Conservation (phyloP, 2,797 vertebrate genomes). For the Lophius americanus region DNA sequence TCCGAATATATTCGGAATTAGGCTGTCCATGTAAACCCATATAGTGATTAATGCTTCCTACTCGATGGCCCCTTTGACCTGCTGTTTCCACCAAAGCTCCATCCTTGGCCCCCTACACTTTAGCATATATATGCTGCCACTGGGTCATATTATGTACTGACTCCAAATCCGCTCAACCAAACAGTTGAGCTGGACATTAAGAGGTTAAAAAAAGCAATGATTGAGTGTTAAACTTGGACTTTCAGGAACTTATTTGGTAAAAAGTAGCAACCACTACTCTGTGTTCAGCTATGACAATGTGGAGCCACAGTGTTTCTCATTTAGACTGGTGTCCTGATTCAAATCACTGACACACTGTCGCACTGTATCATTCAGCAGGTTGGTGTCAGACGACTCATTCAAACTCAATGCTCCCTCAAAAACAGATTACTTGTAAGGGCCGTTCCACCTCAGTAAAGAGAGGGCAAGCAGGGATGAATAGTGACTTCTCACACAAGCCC, state of each 20-base stretch:
- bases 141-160: too few relatives aligned
- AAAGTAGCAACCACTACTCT: constrained; percentile 5
- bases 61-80: too few relatives aligned
- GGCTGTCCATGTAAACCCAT: too few relatives aligned
- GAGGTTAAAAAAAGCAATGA: too few relatives aligned
- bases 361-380: constrained; percentile 59
- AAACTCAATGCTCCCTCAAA: constrained; percentile 48
- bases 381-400: constrained; percentile 51
- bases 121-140: too few relatives aligned
- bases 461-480: constrained; percentile 73
- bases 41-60: too few relatives aligned
- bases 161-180: too few relatives aligned
- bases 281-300: constrained; percentile 7
- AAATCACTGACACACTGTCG: constrained; percentile 43
- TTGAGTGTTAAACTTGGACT: not conserved
- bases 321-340: constrained; percentile 45
- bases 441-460: constrained; percentile 76
- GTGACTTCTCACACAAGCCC: constrained; percentile 67
- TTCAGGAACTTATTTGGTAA: not conserved
- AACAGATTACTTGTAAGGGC: constrained; percentile 68
- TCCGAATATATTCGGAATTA: too few relatives aligned
- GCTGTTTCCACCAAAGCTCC: too few relatives aligned
- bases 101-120: too few relatives aligned
- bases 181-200: too few relatives aligned
- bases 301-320: constrained; percentile 35